Conservation (phyloP, 2,797 vertebrate species). For the Molossus molossus region DNA sequence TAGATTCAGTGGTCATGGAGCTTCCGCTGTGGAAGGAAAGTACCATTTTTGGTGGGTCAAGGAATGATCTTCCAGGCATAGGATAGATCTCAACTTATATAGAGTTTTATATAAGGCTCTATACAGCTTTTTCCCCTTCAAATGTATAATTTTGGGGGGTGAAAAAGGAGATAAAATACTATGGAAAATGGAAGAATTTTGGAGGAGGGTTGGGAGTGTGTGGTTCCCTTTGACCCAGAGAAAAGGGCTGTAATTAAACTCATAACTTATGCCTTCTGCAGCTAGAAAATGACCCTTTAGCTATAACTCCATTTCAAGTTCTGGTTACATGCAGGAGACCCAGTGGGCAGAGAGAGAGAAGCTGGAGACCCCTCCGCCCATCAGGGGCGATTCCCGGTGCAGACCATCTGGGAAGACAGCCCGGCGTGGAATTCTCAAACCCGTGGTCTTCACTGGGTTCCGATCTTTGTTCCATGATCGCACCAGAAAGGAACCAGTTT, state of each 20-base stretch:
- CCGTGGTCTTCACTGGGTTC: neutral
- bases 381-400: neutral
- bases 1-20: neutral
- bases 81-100: neutral
- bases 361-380: conserved; percentile 76
- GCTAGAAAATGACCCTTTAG: conserved; percentile 79
- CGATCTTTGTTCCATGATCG: neutral
- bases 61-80: neutral
- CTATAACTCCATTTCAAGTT: conserved; percentile 84
- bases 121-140: neutral
- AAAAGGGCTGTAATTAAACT: conserved; percentile 74
- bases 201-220: neutral
- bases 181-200: neutral
- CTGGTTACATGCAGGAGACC: conserved; percentile 84
- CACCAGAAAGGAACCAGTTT: neutral
- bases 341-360: conserved; percentile 83
- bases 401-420: neutral
- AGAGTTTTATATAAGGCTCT: neutral
- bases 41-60: neutral
- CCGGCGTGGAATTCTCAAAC: no score
- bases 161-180: neutral
- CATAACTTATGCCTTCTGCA: conserved; percentile 75
- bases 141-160: neutral
- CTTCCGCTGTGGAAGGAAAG: neutral
- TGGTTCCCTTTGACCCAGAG: neutral